Evolutionary conservation across 2,797 vertebrate species (phyloP).

Genomic region (Paguma larvata): DNA sequence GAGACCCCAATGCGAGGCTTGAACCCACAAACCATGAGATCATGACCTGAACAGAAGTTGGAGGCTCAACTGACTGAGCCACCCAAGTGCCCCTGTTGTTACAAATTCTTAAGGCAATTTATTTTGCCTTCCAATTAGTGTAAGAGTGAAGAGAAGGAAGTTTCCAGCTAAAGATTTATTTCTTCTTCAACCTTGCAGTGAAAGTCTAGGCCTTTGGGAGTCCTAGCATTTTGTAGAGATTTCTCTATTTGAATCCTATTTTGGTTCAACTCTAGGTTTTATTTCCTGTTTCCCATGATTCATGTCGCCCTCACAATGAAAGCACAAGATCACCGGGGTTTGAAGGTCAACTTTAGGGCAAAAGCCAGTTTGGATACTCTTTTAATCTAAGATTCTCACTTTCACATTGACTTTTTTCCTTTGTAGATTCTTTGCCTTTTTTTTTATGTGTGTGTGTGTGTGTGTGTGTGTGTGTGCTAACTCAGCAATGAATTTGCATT

Average conservation of each 20-base stretch:
- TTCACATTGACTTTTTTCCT: neutral
- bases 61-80: no score
- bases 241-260: constrained; percentile 8
- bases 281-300: neutral
- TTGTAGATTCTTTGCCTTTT: neutral
- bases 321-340: neutral
- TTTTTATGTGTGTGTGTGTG: neutral
- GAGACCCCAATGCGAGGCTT: no score
- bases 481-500: neutral
- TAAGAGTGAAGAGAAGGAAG: neutral
- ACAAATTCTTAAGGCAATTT: neutral
- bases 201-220: neutral
- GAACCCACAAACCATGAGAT: no score
- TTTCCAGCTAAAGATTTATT: neutral
- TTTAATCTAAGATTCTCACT: constrained; percentile 45
- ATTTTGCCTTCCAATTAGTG: constrained; percentile 3
- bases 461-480: no score
- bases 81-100: no score
- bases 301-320: neutral
- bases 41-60: no score
- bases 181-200: neutral
- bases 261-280: neutral
- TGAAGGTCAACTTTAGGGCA: neutral
- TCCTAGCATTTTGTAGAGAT: neutral
- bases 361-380: neutral